Evolutionary conservation across 92 coral and sea anemone species (phyloP).

Genomic region (Muricea muricata): DNA sequence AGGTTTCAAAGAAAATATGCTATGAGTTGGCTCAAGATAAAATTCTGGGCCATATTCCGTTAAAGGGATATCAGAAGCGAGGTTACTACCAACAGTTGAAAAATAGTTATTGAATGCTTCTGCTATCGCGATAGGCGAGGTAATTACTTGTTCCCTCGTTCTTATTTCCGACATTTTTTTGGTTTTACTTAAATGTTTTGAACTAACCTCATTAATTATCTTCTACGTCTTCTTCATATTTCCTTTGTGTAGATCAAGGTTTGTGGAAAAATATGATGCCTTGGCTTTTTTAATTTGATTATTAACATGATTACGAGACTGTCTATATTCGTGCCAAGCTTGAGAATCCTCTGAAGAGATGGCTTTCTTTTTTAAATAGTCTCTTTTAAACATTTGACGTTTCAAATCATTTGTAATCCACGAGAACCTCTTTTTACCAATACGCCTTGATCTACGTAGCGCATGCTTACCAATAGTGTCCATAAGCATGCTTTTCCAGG

Average conservation of each 20-base stretch:
- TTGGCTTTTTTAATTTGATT: slow-evolving; percentile 9
- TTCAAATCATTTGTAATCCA: slow-evolving; percentile 43
- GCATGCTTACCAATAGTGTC: slow-evolving; percentile 19
- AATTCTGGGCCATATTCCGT: not conserved
- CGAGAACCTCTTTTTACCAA: slow-evolving; percentile 27
- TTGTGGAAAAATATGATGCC: not conserved
- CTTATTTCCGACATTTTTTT: not conserved
- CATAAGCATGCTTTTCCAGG: slow-evolving; percentile 29
- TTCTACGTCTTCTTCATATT: not conserved
- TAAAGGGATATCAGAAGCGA: not conserved
- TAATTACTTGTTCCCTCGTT: not conserved
- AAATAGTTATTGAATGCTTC: slow-evolving; percentile 2
- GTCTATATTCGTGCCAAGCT: not conserved
- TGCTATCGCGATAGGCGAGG: not conserved
- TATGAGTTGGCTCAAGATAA: not conserved
- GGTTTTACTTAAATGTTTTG: not conserved
- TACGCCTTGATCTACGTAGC: slow-evolving; percentile 25
- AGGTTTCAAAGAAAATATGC: not conserved
- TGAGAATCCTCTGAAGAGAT: slow-evolving; percentile 21
- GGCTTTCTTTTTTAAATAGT: slow-evolving; percentile 24
- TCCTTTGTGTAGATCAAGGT: not conserved
- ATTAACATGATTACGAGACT: not conserved
- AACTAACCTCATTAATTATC: not conserved
- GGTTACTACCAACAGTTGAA: not conserved
- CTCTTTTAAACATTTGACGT: slow-evolving; percentile 29